Percentiles rank a stretch among this genome's conserved stretches.
These are phyloP conservation scores for Bovichtus variegatus DNA, from an alignment of 2,797 vertebrate genomes.

Conservation along the genomic window DNA sequence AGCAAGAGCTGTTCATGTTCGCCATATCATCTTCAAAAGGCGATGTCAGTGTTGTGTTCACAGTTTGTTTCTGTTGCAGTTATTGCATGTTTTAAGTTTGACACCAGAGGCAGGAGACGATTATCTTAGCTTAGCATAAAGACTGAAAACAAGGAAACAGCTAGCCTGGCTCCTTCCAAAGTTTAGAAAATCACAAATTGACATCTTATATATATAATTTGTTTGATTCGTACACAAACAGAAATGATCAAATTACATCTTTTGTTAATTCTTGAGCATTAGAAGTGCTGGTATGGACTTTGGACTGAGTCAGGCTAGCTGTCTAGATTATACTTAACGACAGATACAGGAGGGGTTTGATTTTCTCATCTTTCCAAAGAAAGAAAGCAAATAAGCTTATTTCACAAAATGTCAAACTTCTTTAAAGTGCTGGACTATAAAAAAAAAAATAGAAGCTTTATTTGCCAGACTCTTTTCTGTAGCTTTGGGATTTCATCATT, in stretches of 20 bases:
- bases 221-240: background rate
- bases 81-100: background rate
- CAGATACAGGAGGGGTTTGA: background rate
- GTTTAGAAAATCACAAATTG: background rate
- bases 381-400: background rate
- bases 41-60: no score
- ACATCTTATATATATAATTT: background rate
- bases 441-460: background rate
- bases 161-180: background rate
- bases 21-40: no score
- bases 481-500: constrained; percentile 5
- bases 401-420: constrained; percentile 1
- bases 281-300: background rate
- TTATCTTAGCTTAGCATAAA: background rate
- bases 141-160: no score
- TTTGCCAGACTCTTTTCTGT: background rate
- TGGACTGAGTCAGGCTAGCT: background rate
- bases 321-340: background rate
- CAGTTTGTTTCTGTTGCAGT: background rate
- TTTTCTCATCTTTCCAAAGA: background rate
- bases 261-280: no score
- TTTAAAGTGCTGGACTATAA: background rate
- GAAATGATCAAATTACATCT: background rate
- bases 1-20: no score
- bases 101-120: background rate